Base-by-base conservation (phyloP, 1,140 invertebrate genomes). In the Leptopilina boulardi region DNA sequence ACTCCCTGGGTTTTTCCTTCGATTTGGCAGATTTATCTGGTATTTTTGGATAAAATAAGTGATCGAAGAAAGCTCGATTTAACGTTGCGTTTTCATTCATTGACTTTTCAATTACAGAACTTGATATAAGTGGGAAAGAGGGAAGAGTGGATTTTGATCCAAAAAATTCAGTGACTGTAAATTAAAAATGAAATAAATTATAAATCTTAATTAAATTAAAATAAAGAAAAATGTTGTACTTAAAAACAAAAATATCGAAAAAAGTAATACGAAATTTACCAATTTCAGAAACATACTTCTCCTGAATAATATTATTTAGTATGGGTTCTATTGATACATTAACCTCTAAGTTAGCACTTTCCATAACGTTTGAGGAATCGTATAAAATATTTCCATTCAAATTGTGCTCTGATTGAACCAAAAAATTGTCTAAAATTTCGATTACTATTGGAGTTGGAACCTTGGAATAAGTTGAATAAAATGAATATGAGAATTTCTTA, bases 361-460 rank as follows among this genome's bases (percentile, higher is more conserved):
- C 3, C 4, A 47, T 15, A 47, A 42, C 41, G 41, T 42, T 42
- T 11, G 41, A 42, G 2, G 9, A 42, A 44, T 44, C 42, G 42
- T 2, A n/a, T 44, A 44, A 44, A 15, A 44, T 44, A 44, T 1
- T 44, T 44, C 18, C n/a, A 51, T 51, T 51, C n/a, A 6, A 51
- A 18, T n/a, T 51, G 1, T 51, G 18, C 2, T 18, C 47, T 1
- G n/a, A 4, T 51, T 51, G n/a, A n/a, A 51, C n/a, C 47, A 18
- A 18, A 51, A 51, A 18, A 51, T 51, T 6, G 47, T 51, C 47
- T 51, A 6, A 3, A 18, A 51, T 51, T 51, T 51, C 47, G n/a
- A 51, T 51, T 51, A 51, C n/a, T 18, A 51, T 51, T 51, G 47
- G 47, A 51, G 47, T 18, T 51, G n/a, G 18, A 51, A 51, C 47